Conservation (phyloP, 2,113 vertebrate species). For the Cervus canadensis region DNA sequence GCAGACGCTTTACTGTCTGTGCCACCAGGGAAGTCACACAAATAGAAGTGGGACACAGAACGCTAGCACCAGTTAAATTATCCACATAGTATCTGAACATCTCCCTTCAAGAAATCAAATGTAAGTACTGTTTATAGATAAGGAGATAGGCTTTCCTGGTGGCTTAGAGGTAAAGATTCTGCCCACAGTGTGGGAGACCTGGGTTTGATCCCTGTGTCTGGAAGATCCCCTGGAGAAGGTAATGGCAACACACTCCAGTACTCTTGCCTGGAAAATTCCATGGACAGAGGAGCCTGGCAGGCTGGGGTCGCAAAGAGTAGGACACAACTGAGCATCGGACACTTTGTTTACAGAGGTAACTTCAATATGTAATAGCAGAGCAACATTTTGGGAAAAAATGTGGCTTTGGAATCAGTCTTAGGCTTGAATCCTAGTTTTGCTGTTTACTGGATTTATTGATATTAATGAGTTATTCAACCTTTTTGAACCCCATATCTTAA, state of each 20-base stretch:
- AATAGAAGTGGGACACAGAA: no score
- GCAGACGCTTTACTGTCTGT: no score
- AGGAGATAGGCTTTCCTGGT: background rate
- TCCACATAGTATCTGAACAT: background rate
- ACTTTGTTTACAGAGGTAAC: background rate
- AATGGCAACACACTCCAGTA: background rate
- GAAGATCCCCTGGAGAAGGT: background rate
- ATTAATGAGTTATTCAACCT: background rate
- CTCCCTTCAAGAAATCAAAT: background rate
- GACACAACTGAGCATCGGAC: background rate
- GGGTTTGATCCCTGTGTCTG: background rate
- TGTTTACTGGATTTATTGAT: background rate
- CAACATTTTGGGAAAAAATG: background rate
- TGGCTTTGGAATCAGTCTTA: background rate
- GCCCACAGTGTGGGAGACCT: background rate
- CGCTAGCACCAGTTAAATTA: background rate
- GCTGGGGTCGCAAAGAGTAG: background rate
- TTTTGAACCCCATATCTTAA: background rate
- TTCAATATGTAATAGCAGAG: background rate
- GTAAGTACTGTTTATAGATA: background rate
- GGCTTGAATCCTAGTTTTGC: background rate
- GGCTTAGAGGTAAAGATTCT: background rate
- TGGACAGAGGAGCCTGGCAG: background rate
- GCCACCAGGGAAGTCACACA: no score
- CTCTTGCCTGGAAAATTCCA: background rate